These are phyloP conservation scores for Narcine bancroftii DNA, from an alignment of 2,113 vertebrate genomes.

Conservation along the genomic window DNA sequence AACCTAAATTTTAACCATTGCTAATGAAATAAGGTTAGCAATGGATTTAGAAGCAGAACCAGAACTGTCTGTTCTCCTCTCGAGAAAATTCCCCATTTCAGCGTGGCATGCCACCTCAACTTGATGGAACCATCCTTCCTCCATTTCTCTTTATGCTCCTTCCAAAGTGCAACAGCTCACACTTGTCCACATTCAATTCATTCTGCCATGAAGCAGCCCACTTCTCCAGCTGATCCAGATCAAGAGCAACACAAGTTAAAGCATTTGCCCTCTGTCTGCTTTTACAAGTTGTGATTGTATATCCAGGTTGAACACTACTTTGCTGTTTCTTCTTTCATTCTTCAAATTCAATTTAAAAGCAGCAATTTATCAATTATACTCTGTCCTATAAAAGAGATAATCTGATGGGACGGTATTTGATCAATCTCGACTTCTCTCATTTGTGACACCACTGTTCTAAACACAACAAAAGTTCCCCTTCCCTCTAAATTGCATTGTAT, in stretches of 20 bases:
- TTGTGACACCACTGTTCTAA: not conserved
- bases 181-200: too few species aligned
- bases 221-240: too few species aligned
- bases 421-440: not conserved
- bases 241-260: not conserved
- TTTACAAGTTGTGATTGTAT: not conserved
- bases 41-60: not conserved
- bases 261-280: not conserved
- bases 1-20: not conserved
- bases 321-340: not conserved
- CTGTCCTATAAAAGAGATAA: too few species aligned
- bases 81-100: not conserved
- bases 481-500: not conserved
- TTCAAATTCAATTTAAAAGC: not conserved
- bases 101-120: not conserved
- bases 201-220: too few species aligned
- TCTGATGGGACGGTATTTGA: not conserved
- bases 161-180: too few species aligned
- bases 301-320: not conserved
- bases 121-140: not conserved
- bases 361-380: conserved; percentile 8
- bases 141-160: not conserved
- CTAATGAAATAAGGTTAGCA: not conserved
- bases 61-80: not conserved
- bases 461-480: not conserved